These are phyloP conservation scores for Lethrus apterus DNA, from an alignment of 1,140 invertebrate species.

Conservation along the genomic window DNA sequence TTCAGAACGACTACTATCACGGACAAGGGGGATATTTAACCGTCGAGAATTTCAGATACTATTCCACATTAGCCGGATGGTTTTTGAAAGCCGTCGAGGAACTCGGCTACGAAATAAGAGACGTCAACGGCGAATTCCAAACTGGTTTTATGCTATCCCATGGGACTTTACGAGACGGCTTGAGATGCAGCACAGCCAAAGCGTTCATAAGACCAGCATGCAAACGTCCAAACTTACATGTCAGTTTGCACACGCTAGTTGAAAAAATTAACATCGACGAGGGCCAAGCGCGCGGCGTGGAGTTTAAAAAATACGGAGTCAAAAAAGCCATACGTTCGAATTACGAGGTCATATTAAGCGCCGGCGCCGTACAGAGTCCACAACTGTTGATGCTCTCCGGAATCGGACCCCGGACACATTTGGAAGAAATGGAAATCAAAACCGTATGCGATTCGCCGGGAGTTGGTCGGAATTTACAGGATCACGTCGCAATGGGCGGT, in stretches of 20 bases:
- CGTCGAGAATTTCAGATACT: slow-evolving; percentile 56
- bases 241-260: slow-evolving; percentile 57
- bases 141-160: slow-evolving; percentile 65
- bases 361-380: slow-evolving; percentile 64
- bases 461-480: slow-evolving; percentile 75
- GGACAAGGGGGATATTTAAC: slow-evolving; percentile 57
- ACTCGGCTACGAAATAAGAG: slow-evolving; percentile 60
- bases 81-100: slow-evolving; percentile 63
- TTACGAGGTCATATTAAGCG: slow-evolving; percentile 65
- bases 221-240: slow-evolving; percentile 64
- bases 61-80: slow-evolving; percentile 53
- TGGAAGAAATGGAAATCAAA: slow-evolving; percentile 52
- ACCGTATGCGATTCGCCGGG: slow-evolving; percentile 53
- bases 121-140: slow-evolving; percentile 69
- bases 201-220: slow-evolving; percentile 67
- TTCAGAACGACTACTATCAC: slow-evolving; percentile 56
- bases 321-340: slow-evolving; percentile 46
- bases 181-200: slow-evolving; percentile 74
- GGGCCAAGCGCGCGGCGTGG: slow-evolving; percentile 52
- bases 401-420: slow-evolving; percentile 58
- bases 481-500: slow-evolving; percentile 61
- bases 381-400: slow-evolving; percentile 77
- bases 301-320: slow-evolving; percentile 48
- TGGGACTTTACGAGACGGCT: slow-evolving; percentile 72
- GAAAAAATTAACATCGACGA: slow-evolving; percentile 57